Percentiles rank a stretch among this genome's conserved stretches.
Evolutionary conservation across 2,113 vertebrate genomes (phyloP).

Genomic region (Muscicapa adusta): DNA sequence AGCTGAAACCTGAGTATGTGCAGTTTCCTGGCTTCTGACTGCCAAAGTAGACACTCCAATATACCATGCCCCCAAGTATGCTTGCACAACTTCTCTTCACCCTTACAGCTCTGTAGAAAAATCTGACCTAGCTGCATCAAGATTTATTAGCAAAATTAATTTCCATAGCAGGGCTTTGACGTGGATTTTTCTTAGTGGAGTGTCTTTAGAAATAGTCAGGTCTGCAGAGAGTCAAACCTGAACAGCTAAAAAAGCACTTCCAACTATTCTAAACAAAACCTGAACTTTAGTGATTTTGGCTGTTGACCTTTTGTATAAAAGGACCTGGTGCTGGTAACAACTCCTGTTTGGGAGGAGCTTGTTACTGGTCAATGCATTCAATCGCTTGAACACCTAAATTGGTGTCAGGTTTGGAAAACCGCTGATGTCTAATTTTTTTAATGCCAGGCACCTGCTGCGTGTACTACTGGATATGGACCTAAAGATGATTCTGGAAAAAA

Average conservation of each 20-base stretch:
- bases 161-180: accelerated
- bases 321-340: background rate
- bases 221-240: background rate
- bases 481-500: background rate
- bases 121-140: background rate
- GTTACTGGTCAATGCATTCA: background rate
- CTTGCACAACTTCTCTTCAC: background rate
- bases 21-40: background rate
- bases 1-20: background rate
- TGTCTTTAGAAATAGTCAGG: background rate
- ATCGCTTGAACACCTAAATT: background rate
- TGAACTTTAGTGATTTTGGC: background rate
- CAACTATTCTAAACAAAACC: background rate
- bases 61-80: background rate
- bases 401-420: background rate
- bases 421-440: background rate
- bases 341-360: background rate
- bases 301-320: background rate
- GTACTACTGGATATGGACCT: background rate
- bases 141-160: background rate
- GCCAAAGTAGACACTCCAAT: background rate
- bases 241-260: background rate
- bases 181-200: background rate
- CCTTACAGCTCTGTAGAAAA: background rate
- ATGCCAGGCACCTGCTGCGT: background rate